These are phyloP conservation scores for Osmerus mordax DNA, from an alignment of 2,113 vertebrate genomes.

Conservation along the genomic window DNA sequence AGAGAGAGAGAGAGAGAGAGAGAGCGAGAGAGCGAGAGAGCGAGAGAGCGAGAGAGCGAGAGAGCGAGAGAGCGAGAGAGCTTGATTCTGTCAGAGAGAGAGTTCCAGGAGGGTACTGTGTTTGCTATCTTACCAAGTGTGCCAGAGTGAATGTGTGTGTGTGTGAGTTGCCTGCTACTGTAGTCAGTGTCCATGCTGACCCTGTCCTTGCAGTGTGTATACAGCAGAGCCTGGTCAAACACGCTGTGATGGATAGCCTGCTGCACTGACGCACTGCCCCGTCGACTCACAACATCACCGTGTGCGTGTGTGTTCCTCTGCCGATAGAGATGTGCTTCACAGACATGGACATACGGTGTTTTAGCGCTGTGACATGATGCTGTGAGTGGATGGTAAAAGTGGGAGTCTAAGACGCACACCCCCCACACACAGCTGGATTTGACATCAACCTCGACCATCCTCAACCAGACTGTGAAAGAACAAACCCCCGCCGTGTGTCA, in stretches of 20 bases:
- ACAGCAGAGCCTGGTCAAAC: slow-evolving; percentile 2
- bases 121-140: neutral
- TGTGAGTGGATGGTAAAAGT: too few species aligned
- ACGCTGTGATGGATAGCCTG: neutral
- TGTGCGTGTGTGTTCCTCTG: neutral
- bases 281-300: neutral
- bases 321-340: neutral
- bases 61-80: neutral
- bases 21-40: neutral
- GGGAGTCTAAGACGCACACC: too few species aligned
- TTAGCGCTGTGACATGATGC: neutral
- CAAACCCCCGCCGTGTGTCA: slow-evolving; percentile 59
- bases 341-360: neutral
- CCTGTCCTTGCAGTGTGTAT: neutral
- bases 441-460: slow-evolving; percentile 60
- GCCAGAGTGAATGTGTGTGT: neutral
- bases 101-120: neutral
- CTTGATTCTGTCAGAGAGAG: neutral
- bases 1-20: neutral
- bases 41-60: neutral
- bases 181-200: neutral
- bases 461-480: slow-evolving; percentile 73
- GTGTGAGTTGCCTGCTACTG: neutral
- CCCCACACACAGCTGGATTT: slow-evolving; percentile 63
- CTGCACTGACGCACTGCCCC: neutral